These are phyloP conservation scores for Linepithema humile DNA, from an alignment of 1,140 invertebrate genomes.

Conservation along the genomic window DNA sequence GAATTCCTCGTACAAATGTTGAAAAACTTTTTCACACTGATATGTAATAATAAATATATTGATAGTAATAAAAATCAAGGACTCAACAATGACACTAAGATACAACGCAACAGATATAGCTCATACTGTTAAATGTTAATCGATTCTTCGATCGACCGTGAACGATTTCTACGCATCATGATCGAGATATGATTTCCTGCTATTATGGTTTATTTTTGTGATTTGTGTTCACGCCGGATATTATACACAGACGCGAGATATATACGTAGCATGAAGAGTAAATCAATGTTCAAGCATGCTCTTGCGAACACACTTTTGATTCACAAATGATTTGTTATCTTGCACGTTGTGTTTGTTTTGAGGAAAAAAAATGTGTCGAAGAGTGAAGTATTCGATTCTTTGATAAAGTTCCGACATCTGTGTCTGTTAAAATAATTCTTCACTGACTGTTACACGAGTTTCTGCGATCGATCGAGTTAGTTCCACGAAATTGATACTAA, in stretches of 20 bases:
- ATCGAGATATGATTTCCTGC: background rate
- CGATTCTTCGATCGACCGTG: conserved; percentile 3
- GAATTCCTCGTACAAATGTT: conserved; percentile 1
- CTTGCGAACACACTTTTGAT: background rate
- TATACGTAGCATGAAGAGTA: background rate
- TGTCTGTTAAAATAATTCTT: background rate
- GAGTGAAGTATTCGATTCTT: background rate
- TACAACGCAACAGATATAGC: background rate
- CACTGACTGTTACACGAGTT: background rate
- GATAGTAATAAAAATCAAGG: conserved; percentile 13
- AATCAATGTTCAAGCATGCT: background rate
- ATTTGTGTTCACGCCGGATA: background rate
- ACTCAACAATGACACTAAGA: background rate
- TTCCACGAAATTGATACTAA: conserved; percentile 21
- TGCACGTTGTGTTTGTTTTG: background rate
- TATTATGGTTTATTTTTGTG: conserved; percentile 22
- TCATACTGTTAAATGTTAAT: conserved; percentile 16
- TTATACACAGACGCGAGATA: too few species aligned
- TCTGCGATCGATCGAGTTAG: background rate
- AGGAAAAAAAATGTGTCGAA: background rate
- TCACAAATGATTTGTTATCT: conserved; percentile 2
- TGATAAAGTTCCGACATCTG: background rate
- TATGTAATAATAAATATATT: background rate
- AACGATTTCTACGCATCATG: conserved; percentile 16
- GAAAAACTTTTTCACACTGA: background rate